A percentile compares a stretch with the other conserved stretches of the same genome.
These are phyloP conservation scores for Gryon sp. DNA, from an alignment of 1,140 invertebrate species.

Conservation along the genomic window DNA sequence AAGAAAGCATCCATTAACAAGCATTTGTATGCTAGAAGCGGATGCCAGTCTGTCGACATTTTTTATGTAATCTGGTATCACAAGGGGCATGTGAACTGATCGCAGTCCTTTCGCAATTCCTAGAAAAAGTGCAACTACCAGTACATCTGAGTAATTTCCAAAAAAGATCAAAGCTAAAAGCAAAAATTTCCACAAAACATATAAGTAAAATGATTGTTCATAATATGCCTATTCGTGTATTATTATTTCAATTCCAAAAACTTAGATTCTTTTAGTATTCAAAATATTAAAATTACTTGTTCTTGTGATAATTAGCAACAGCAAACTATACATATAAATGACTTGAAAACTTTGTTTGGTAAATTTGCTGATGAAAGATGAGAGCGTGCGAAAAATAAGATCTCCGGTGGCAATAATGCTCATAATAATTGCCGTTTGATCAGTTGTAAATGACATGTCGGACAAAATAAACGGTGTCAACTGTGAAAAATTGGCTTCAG, in stretches of 20 bases:
- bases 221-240: too few relatives aligned
- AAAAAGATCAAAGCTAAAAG: constrained; percentile 79
- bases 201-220: too few relatives aligned
- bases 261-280: too few relatives aligned
- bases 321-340: constrained; percentile 84
- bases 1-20: constrained; percentile 82
- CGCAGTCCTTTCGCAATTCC: constrained; percentile 85
- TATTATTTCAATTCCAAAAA: too few relatives aligned
- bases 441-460: constrained; percentile 81
- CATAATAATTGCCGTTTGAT: constrained; percentile 82
- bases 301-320: constrained; percentile 83
- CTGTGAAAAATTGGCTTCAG: constrained; percentile 84
- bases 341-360: constrained; percentile 83
- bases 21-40: constrained; percentile 82
- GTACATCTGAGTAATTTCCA: constrained; percentile 67
- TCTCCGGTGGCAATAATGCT: constrained; percentile 81
- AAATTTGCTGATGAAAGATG: constrained; percentile 83
- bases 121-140: constrained; percentile 71
- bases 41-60: constrained; percentile 83
- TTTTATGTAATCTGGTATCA: constrained; percentile 84
- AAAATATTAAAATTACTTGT: constrained; percentile 79
- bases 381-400: constrained; percentile 81
- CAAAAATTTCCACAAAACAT: constrained; percentile 17
- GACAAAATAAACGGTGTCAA: constrained; percentile 84
- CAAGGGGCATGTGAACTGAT: constrained; percentile 84